These are phyloP conservation scores for Panzeria rudis DNA, from an alignment of 2,888 invertebrate genomes.

Conservation along the genomic window DNA sequence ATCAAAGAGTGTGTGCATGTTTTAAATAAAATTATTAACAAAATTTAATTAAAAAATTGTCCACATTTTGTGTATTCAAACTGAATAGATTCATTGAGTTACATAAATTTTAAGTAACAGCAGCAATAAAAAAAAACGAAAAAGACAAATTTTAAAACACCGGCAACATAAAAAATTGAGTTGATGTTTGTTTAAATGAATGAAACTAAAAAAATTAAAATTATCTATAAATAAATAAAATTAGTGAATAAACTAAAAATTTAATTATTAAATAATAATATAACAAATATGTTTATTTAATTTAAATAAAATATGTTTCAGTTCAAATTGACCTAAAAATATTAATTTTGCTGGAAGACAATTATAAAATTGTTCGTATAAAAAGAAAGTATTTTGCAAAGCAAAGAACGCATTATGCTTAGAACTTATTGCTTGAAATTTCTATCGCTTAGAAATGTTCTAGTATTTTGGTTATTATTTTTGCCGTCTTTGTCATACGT, in stretches of 20 bases:
- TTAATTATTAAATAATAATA: background rate
- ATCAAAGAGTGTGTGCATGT: conserved; percentile 27
- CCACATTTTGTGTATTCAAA: conserved; percentile 44
- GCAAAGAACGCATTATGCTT: conserved; percentile 38
- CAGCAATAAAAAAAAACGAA: background rate
- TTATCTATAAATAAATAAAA: background rate
- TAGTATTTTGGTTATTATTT: conserved; percentile 34
- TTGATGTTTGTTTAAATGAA: background rate
- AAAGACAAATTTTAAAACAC: background rate
- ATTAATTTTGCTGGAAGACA: background rate
- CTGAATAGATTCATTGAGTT: conserved; percentile 25
- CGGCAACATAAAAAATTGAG: background rate
- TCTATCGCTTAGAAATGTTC: conserved; percentile 14
- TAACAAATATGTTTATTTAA: background rate
- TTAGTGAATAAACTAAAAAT: background rate
- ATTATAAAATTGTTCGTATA: background rate
- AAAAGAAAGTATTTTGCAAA: background rate
- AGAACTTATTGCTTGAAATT: conserved; percentile 8
- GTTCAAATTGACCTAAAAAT: background rate
- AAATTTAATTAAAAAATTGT: conserved; percentile 1
- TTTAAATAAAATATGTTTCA: conserved; percentile 22
- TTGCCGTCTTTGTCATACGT: background rate
- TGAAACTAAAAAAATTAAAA: background rate
- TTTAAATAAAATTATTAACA: conserved; percentile 19
- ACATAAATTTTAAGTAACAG: background rate